Base-by-base conservation (phyloP, 2,888 invertebrate species). In the Tholera decimalis region DNA sequence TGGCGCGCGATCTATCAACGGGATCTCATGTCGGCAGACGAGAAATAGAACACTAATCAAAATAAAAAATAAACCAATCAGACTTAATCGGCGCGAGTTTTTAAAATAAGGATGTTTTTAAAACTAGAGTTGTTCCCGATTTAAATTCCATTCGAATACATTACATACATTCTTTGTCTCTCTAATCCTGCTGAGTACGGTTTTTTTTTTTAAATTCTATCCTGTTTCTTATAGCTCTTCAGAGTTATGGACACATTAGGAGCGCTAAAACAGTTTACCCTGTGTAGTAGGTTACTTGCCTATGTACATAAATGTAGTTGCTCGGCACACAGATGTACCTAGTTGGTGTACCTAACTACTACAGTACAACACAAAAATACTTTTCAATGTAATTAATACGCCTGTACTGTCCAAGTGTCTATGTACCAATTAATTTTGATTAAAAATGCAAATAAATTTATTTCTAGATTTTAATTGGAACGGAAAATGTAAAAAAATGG, bases 1-100 rank as follows among this genome's bases (percentile, higher is more conserved):
- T 88, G 86, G 85, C 88, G 80, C 83, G 85, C 85, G 83, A 88
- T 89, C 87, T 86, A 87, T 88, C 86, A 85, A 85, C 71, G 80
- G 62, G 72, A 77, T 77, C 71, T 79, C 73, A 80, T 75, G 81
- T 80, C 80, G 67, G 73, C 72, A 75, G 47, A 68, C 66, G 58
- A 82, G 82, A 86, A 86, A 86, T 87, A 76, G 85, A 75, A 68
- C 84, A 83, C 82, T 84, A 80, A 82, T 83, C 75, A 79, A 77
- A 73, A 73, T 71, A 69, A 79, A 85, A 78, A 71, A 58, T 63
- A 60, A 63, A 62, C 62, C 73, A 74, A 77, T 79, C 67, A 73
- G 68, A 71, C 73, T 81, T 85, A 83, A 82, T 82, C 55, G 62
- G 30, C 41, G 33, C 43, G 18, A 6, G 49, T 54, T 80, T 76